Base-by-base conservation (phyloP, 2,888 invertebrate genomes). In the Pristionchus maxplancki region DNA sequence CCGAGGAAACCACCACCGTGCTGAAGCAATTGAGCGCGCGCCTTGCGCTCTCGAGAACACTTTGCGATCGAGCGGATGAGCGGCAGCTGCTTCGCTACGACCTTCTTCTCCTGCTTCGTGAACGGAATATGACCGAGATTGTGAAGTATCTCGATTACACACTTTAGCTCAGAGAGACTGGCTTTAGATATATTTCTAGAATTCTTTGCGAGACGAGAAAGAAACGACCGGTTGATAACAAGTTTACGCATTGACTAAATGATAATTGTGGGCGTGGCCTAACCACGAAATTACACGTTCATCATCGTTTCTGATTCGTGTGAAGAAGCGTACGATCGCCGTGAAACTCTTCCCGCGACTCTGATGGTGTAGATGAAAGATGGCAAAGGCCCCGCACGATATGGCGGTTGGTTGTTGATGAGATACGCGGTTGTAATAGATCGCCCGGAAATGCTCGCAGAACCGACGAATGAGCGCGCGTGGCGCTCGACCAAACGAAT, bases 1-100 rank as follows among this genome's bases (percentile, higher is more conserved):
- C 15, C 34, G 6, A 83, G 50, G n/a, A 83, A 83, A 15, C 83
- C 83, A 17, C 53, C 53, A 9, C 83, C 83, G 83, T 83, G 20
- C 58, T 83, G 83, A 31, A 83, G 24, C 3, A 83, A 13, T 31
- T 34, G 34, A 4, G 4, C 37, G 6, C 83, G 8, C 1, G 83
- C 58, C 24, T 62, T 84, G 0, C 83, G 20, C 37, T 84, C 62
- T 11, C 58, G 58, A 2, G 62, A 58, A 81, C 81, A 81, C 37
- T 31, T 31, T 8, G 58, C 31, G 48, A 84, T 84, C 58, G 50
- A 28, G 34, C 24, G 15, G 15, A 84, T 84, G 9, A 58, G 31
- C 17, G 28, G 20, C 24, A 84, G n/a, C 1, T 84, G 62, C 58
- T 34, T 58, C 1, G 34, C 1, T 15, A 84, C 58, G 8, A n/a